Evolutionary conservation across 2,113 vertebrate species (phyloP).

Genomic region (Antechinus flavipes): DNA sequence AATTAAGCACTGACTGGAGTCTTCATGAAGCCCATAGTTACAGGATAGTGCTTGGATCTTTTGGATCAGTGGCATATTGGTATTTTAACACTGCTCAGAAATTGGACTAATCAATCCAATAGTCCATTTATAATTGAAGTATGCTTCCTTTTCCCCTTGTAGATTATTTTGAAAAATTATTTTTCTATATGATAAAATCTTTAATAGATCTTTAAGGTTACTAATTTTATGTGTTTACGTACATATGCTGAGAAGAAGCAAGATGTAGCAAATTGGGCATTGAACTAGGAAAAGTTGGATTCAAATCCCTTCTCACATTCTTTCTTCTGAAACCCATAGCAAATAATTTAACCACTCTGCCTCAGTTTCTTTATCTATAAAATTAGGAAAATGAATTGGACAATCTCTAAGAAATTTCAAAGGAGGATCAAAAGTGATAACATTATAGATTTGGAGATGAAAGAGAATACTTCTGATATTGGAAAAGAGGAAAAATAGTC

Average conservation of each 20-base stretch:
- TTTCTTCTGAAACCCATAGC: background rate
- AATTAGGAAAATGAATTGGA: background rate
- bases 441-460: background rate
- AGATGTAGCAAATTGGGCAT: background rate
- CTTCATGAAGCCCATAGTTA: background rate
- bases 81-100: conserved; percentile 19
- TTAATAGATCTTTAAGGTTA: background rate
- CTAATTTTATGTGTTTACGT: background rate
- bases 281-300: background rate
- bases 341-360: background rate
- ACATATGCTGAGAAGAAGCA: background rate
- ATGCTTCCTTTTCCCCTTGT: background rate
- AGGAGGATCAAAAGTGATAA: background rate
- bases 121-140: background rate
- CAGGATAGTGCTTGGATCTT: background rate
- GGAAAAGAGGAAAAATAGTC: background rate
- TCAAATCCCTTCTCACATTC: background rate
- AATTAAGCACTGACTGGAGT: background rate
- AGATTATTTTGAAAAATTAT: background rate
- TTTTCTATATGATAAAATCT: background rate
- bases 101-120: background rate
- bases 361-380: background rate
- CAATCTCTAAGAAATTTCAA: background rate
- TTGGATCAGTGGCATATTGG: background rate
- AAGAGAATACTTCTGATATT: background rate